Conservation (phyloP, 1,140 invertebrate species). For the Chironomus tepperi region DNA sequence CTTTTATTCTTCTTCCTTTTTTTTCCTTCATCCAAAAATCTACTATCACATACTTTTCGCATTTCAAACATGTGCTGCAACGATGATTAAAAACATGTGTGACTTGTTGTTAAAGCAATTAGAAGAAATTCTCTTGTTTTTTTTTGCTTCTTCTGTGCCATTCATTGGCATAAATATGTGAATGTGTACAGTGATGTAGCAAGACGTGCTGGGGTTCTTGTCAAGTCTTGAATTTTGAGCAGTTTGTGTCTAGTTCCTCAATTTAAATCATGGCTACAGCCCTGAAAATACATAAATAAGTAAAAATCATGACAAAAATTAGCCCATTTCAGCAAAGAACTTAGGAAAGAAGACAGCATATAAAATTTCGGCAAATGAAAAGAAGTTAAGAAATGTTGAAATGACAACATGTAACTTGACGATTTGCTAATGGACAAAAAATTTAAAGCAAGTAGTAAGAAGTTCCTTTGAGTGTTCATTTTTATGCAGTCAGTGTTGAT, state of each 20-base stretch:
- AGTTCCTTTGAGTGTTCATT: neutral
- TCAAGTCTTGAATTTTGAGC: too few relatives aligned
- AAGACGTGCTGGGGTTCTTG: too few relatives aligned
- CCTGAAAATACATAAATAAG: too few relatives aligned
- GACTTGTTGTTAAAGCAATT: constrained; percentile 20
- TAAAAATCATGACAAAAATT: too few relatives aligned
- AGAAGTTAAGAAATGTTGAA: neutral
- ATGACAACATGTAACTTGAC: neutral
- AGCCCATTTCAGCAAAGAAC: neutral
- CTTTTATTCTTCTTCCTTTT: too few relatives aligned
- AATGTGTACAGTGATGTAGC: neutral
- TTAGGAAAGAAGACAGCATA: neutral
- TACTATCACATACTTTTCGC: neutral
- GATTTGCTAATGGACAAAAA: neutral
- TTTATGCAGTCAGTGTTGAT: too few relatives aligned
- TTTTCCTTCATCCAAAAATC: too few relatives aligned
- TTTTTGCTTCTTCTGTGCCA: neutral
- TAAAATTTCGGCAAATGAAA: neutral
- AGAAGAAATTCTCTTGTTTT: neutral
- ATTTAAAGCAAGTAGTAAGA: neutral
- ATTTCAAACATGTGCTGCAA: neutral
- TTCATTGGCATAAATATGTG: neutral
- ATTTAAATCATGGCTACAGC: too few relatives aligned
- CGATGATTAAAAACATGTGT: constrained; percentile 19
- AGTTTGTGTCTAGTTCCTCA: too few relatives aligned